These are phyloP conservation scores for Pagrus major DNA, from an alignment of 2,113 vertebrate species.

Conservation along the genomic window DNA sequence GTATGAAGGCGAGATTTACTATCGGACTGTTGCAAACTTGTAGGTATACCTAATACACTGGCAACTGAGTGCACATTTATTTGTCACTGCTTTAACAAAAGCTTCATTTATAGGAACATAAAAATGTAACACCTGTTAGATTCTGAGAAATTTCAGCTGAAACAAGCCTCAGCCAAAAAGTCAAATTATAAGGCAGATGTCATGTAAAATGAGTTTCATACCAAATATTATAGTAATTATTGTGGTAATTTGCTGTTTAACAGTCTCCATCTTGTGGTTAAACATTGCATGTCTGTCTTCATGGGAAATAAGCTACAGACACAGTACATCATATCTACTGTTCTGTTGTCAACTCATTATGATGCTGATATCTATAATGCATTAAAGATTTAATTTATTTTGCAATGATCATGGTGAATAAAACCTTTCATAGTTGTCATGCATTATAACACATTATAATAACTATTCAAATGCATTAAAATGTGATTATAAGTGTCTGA, in stretches of 20 bases:
- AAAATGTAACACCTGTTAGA: not conserved
- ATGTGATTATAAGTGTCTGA: too few species aligned
- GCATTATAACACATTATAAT: too few species aligned
- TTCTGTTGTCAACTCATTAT: not conserved
- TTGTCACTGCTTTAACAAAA: not conserved
- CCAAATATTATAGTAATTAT: not conserved
- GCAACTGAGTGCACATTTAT: not conserved
- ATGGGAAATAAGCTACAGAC: not conserved
- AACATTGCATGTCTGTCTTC: not conserved
- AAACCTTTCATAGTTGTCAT: too few species aligned
- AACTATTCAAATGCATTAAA: too few species aligned
- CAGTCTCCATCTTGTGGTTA: constrained; percentile 24
- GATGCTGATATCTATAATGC: too few species aligned
- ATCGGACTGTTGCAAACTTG: too few species aligned
- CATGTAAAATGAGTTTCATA: not conserved
- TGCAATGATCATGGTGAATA: too few species aligned
- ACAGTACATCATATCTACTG: not conserved
- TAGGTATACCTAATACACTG: too few species aligned
- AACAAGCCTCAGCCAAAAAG: too few species aligned
- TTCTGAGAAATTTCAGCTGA: not conserved
- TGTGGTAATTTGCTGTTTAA: not conserved
- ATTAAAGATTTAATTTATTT: too few species aligned
- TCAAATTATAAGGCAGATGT: not conserved
- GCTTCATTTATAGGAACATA: not conserved
- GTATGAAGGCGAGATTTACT: too few species aligned